A percentile compares a stretch with the other conserved stretches of the same genome.
phyloP scores from a whole-genome alignment of 2,888 invertebrate genomes.

The Dimorphilus gyrociliatus region DNA sequence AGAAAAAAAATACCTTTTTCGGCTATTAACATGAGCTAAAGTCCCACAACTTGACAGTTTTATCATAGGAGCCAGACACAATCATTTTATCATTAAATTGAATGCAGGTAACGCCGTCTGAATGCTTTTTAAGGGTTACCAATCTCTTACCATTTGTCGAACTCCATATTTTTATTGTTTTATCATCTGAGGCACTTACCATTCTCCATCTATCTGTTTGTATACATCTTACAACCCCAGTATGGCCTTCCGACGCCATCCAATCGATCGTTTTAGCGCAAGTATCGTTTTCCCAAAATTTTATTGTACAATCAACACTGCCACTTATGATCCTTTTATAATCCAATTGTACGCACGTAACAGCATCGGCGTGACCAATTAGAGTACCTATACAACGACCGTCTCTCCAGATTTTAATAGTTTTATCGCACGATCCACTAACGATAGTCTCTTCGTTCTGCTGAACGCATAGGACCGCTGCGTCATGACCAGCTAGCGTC shows the following conservation, averaged over 20 bases:
- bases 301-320: constrained; percentile 40
- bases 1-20: too few species aligned
- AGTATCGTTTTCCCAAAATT: constrained; percentile 40
- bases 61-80: constrained; percentile 43
- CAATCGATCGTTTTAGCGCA: constrained; percentile 42
- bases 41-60: constrained; percentile 43
- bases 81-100: constrained; percentile 43
- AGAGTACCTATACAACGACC: constrained; percentile 38
- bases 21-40: constrained; percentile 31
- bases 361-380: constrained; percentile 41
- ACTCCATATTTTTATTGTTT: constrained; percentile 43
- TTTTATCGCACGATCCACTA: constrained; percentile 42
- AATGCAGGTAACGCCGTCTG: constrained; percentile 43
- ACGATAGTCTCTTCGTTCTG: constrained; percentile 38
- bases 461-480: constrained; percentile 12
- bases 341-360: constrained; percentile 42
- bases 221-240: constrained; percentile 41
- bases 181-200: constrained; percentile 43
- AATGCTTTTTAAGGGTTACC: constrained; percentile 41
- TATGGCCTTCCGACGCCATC: constrained; percentile 44
- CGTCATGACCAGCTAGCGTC: constrained; percentile 67
- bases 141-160: constrained; percentile 39
- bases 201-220: constrained; percentile 42
- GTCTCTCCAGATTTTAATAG: constrained; percentile 40
- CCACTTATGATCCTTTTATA: constrained; percentile 40